Evolutionary conservation across 2,113 vertebrate genomes (phyloP).

Genomic region (Myotis yumanensis): DNA sequence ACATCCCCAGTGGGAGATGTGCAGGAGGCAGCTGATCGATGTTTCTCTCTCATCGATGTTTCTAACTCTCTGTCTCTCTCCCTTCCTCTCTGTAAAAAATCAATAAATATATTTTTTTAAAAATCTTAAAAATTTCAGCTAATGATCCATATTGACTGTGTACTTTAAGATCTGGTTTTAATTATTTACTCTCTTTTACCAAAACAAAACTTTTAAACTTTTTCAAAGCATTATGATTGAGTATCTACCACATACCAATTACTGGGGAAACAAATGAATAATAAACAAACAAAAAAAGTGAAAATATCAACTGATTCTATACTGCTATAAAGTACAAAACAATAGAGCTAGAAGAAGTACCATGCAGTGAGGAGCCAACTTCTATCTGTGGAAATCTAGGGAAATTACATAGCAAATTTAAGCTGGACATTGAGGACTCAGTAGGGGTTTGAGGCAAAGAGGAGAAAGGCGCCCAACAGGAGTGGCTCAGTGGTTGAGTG

Average conservation of each 20-base stretch:
- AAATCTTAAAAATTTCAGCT: conserved; percentile 29
- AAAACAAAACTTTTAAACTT: conserved; percentile 50
- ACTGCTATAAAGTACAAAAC: conserved; percentile 45
- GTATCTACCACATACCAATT: conserved; percentile 14
- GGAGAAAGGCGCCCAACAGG: neutral
- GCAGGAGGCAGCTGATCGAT: too few species aligned
- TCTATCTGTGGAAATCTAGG: neutral
- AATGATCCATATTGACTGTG: neutral
- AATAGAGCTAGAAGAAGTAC: conserved; percentile 19
- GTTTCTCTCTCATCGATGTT: too few species aligned
- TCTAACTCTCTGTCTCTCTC: too few species aligned
- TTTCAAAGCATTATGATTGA: conserved; percentile 32
- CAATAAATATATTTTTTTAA: too few species aligned
- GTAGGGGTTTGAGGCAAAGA: neutral
- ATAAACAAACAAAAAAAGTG: neutral
- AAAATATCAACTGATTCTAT: conserved; percentile 41
- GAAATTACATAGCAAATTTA: conserved; percentile 42
- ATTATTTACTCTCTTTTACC: conserved; percentile 15
- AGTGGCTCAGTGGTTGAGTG: too few species aligned
- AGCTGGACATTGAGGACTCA: neutral
- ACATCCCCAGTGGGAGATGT: too few species aligned
- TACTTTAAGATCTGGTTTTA: neutral
- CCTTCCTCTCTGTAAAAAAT: too few species aligned
- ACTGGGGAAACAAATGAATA: conserved; percentile 27
- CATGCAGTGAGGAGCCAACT: neutral